phyloP scores from a whole-genome alignment of 1,140 invertebrate species.

The Choristoneura fumiferana region DNA sequence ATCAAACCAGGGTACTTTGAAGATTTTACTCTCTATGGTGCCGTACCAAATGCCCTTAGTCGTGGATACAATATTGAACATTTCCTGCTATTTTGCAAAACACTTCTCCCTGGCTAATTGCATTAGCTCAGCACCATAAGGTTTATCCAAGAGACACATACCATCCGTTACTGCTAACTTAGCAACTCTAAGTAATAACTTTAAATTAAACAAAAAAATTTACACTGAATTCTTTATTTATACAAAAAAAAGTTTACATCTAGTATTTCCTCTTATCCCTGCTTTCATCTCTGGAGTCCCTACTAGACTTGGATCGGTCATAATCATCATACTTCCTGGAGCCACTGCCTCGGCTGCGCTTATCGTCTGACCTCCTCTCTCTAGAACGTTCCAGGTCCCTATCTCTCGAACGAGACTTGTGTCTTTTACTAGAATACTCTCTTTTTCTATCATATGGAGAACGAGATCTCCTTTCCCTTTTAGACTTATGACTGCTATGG shows the following conservation, averaged over 20 bases:
- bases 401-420: constrained; percentile 66
- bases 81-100: no score
- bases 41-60: no score
- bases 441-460: constrained; percentile 75
- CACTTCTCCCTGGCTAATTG: no score
- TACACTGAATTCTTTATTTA: background rate
- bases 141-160: no score
- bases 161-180: no score
- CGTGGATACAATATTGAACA: no score
- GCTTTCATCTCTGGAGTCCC: constrained; percentile 72
- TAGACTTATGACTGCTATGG: constrained; percentile 70
- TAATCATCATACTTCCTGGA: constrained; percentile 76
- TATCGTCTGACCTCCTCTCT: constrained; percentile 62
- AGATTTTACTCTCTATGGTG: no score
- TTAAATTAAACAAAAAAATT: background rate
- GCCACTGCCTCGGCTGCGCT: constrained; percentile 39
- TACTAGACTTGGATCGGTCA: constrained; percentile 66
- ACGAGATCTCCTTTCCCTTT: constrained; percentile 67
- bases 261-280: constrained; percentile 75
- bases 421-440: constrained; percentile 68
- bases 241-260: constrained; percentile 10
- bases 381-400: constrained; percentile 61
- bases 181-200: no score
- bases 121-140: no score
- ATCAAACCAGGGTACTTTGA: no score